Base-by-base conservation (phyloP, 1,140 invertebrate species). In the Listronotus bonariensis region DNA sequence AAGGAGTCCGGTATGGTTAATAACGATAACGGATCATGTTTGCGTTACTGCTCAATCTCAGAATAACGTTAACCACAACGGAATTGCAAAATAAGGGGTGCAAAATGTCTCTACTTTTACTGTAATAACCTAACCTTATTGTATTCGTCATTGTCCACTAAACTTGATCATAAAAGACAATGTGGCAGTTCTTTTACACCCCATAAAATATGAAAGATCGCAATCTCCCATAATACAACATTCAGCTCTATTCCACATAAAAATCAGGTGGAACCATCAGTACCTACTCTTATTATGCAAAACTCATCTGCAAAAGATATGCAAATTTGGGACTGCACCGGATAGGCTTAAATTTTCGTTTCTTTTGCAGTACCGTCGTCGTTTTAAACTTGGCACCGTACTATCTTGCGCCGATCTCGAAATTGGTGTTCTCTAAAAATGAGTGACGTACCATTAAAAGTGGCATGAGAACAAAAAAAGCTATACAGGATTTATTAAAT, bases 261-360 rank as follows among this genome's bases (percentile, higher is more conserved):
- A 61, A 36, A 61, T 61, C 58, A 61, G 58, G 26, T 48, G 49
- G n/a, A 45, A 48, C 58, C 58, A 61, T 61, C 58, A 61, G 58
- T 61, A 61, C 58, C 58, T 61, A 52, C 58, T 61, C 58, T 52
- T 48, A 61, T 61, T 61, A 61, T 61, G 58, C 40, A 61, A 61
- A 61, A 61, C 41, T 61, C 58, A 61, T 61, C 58, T 43, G 58
- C 48, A 26, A 36, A n/a, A 61, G 58, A 61, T 61, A 61, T 61
- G 58, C 58, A 52, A 61, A 61, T 61, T 45, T 14, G 31, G 18
- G 58, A 61, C 52, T 53, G 52, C 49, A 61, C 58, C 58, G 48
- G 49, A 61, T 61, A 61, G 52, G 58, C 58, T 61, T 61, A 61
- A 61, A 61, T 61, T 61, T 61, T 42, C 20, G 42, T 61, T 45